A percentile compares a stretch with the other conserved stretches of the same genome.
phyloP scores from a whole-genome alignment of 2,888 invertebrate genomes.

The Theodoxus fluviatilis region DNA sequence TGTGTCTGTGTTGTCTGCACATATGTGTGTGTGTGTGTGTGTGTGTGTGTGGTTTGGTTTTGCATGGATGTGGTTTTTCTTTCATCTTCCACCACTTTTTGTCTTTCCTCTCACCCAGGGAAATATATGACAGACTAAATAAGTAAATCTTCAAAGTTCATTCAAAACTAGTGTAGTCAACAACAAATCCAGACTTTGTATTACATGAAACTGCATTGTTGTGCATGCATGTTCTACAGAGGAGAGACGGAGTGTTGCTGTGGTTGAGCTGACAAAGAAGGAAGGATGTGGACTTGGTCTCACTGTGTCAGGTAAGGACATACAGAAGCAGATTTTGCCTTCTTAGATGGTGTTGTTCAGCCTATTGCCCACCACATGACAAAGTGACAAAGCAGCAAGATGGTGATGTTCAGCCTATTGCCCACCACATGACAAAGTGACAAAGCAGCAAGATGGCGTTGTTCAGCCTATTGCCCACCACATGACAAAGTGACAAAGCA shows the following conservation, averaged over 20 bases:
- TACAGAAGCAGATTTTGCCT: neutral
- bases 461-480: no score
- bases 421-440: no score
- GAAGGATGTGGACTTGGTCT: constrained; percentile 57
- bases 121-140: neutral
- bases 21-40: constrained; percentile 7
- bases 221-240: constrained; percentile 38
- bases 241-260: constrained; percentile 45
- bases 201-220: constrained; percentile 20
- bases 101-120: no score
- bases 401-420: no score
- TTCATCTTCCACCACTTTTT: neutral
- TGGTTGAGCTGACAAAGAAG: constrained; percentile 53
- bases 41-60: constrained; percentile 9
- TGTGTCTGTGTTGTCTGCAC: constrained; percentile 13
- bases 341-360: no score
- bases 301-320: constrained; percentile 52
- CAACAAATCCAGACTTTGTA: neutral
- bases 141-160: neutral
- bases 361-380: no score
- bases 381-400: no score
- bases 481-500: no score
- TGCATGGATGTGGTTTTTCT: neutral
- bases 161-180: neutral
- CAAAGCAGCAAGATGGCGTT: no score